Percentiles rank a stretch among this genome's conserved stretches.
phyloP scores from a whole-genome alignment of 2,888 invertebrate species.

The Lasioglossum pauxillum region DNA sequence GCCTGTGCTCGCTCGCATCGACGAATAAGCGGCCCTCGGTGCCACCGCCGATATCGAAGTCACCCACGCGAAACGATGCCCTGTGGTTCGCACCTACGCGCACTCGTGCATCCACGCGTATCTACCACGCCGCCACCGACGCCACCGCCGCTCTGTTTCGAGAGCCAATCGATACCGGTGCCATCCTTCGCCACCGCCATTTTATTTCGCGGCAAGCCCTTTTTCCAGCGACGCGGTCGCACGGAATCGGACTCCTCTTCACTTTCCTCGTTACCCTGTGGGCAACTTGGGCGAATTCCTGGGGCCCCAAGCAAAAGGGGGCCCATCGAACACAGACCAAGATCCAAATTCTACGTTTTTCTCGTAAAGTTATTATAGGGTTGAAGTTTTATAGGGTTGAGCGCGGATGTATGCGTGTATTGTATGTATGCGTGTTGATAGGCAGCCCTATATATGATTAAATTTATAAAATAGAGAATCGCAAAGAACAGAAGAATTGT shows the following conservation, averaged over 20 bases:
- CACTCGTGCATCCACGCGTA: conserved; percentile 39
- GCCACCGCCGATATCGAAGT: conserved; percentile 50
- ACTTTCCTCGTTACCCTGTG: background rate
- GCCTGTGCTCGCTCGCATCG: conserved; percentile 11
- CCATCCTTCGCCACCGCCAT: conserved; percentile 77
- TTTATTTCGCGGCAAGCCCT: conserved; percentile 77
- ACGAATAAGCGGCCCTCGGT: conserved; percentile 45
- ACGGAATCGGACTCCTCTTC: background rate
- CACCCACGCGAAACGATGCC: conserved; percentile 62
- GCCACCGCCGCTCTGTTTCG: conserved; percentile 51
- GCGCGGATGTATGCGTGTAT: no score
- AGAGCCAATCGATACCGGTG: conserved; percentile 79
- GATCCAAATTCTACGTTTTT: no score
- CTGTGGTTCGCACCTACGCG: conserved; percentile 68
- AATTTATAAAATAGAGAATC: no score
- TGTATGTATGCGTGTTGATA: no score
- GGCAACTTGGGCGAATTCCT: no score
- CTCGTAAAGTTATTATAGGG: no score
- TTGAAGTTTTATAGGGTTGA: no score
- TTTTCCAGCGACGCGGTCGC: conserved; percentile 48
- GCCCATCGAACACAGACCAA: no score
- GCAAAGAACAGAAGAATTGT: no score
- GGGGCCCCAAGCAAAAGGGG: no score
- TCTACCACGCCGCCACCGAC: conserved; percentile 20
- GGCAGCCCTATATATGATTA: no score